Evolutionary conservation across 2,113 vertebrate genomes (phyloP), one percentile per base, ranked within the genome.

Genomic region (Gracilinanus agilis): DNA sequence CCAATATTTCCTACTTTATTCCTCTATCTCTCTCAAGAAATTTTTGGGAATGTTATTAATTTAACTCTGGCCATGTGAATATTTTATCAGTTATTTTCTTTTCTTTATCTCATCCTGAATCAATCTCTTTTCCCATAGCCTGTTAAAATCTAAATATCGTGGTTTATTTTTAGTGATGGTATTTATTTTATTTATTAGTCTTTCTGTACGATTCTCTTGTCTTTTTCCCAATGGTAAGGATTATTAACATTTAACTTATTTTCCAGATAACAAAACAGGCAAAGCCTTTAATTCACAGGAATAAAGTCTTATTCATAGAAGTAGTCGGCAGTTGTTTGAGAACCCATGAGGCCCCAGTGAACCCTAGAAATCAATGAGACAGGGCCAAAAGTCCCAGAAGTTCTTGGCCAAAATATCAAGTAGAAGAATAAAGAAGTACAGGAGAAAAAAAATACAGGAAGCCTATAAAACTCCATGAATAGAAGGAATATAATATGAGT

Each of bases 71-170:
- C 67, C 16, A 83, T 83, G 67, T 83, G 67, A 94, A 61, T 53
- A 91, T 91, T 53, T 89, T 91, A 53, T 24, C 83, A 1, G 93
- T 55, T 90, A 55, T 90, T 93, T 16, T 93, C 44, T 83, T 96
- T 91, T 16, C 44, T 91, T 56, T 91, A 90, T 54, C 58, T 93
- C 19, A 93, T 55, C 24, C 53, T 89, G 44, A 3, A 75, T 49
- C 91, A 90, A 6, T 40, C 25, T 54, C 56, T 90, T 91, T 95
- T 34, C 24, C 53, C n/a, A 58, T 8, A 10, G 55, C 54, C 61
- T 83, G 53, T 88, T 92, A 88, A 93, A 56, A 91, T 58, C 44
- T 61, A 11, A 89, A n/a, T 25, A 16, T 1, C 25, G 75, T 6
- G 24, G 27, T 90, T 1, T n/a, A 40, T 53, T 92, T 89, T 53